Evolutionary conservation across 2,797 vertebrate genomes (phyloP).

Genomic region (Ceryle rudis): DNA sequence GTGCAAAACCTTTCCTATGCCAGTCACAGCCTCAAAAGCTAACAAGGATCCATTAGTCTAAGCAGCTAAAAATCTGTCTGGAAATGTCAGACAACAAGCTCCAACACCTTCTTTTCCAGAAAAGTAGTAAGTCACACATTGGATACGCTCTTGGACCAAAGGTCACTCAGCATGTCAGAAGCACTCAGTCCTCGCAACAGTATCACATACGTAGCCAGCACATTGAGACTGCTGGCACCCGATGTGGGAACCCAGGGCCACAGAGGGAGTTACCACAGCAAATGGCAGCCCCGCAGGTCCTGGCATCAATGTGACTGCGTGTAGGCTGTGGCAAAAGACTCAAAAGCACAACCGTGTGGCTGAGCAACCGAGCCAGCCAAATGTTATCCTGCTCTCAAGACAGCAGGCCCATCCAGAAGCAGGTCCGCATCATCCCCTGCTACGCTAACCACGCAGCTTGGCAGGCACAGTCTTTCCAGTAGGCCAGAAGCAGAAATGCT

Average conservation of each 20-base stretch:
- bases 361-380: background rate
- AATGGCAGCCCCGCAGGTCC: background rate
- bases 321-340: background rate
- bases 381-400: background rate
- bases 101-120: background rate
- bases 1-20: background rate
- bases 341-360: background rate
- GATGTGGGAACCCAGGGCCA: accelerated
- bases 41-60: background rate
- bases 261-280: background rate
- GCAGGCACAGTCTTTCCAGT: background rate
- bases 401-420: background rate
- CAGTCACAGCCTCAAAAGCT: background rate
- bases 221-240: background rate
- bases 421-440: background rate
- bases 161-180: background rate
- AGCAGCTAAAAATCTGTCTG: background rate
- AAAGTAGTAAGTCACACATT: accelerated
- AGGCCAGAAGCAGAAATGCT: background rate
- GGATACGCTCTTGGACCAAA: background rate
- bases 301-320: accelerated
- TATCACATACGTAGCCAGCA: background rate
- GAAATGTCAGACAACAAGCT: background rate
- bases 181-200: background rate
- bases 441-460: background rate